Evolutionary conservation across 2,797 vertebrate genomes (phyloP).

Genomic region (Dipus sagitta): DNA sequence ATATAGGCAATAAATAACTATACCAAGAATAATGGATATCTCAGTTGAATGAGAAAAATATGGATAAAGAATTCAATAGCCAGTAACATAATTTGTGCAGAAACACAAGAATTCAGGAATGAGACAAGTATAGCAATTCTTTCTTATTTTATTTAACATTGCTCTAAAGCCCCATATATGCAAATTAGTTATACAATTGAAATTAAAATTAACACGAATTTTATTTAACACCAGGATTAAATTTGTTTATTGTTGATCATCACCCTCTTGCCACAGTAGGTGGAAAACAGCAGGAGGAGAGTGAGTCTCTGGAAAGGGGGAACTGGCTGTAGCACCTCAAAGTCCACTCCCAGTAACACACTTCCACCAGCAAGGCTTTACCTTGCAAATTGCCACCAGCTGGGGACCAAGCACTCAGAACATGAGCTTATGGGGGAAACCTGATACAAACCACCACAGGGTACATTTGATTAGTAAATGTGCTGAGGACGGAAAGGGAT

Average conservation of each 20-base stretch:
- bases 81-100: neutral
- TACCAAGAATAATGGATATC: neutral
- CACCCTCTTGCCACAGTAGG: too few species aligned
- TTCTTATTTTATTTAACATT: constrained; percentile 9
- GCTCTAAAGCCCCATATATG: neutral
- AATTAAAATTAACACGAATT: constrained; percentile 17
- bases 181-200: neutral
- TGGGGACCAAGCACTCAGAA: too few species aligned
- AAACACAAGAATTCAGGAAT: neutral
- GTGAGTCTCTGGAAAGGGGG: too few species aligned
- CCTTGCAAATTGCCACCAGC: too few species aligned
- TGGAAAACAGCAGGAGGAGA: too few species aligned
- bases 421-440: too few species aligned
- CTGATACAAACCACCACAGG: too few species aligned
- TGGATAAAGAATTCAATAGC: neutral
- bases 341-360: too few species aligned
- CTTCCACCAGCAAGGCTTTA: too few species aligned
- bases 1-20: neutral
- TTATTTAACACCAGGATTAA: too few species aligned
- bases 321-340: too few species aligned
- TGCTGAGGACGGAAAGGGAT: neutral
- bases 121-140: neutral
- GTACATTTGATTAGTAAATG: neutral
- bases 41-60: neutral
- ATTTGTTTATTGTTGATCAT: too few species aligned